Evolutionary conservation across 2,888 invertebrate species (phyloP).

Genomic region (Platycheirus rosarum): DNA sequence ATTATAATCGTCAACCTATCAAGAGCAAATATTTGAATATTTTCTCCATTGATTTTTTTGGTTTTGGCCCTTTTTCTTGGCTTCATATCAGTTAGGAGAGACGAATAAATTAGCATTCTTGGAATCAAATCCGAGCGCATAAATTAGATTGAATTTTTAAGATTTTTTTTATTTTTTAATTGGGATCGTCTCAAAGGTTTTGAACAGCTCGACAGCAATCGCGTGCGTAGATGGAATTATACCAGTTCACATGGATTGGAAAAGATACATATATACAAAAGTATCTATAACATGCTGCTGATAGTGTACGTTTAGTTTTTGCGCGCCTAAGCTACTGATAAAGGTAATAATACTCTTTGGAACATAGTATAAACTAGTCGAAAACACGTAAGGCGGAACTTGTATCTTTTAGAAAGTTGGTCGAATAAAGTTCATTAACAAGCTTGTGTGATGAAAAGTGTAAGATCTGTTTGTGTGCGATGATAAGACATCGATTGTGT

Average conservation of each 20-base stretch:
- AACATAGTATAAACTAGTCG: neutral
- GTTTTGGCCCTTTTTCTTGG: neutral
- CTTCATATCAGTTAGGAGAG: neutral
- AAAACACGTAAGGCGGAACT: neutral
- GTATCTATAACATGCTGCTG: neutral
- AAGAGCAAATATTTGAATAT: slow-evolving; percentile 57
- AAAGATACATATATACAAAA: neutral
- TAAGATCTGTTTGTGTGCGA: neutral
- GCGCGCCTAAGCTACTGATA: slow-evolving; percentile 13
- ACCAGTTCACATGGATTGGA: neutral
- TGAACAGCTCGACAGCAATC: slow-evolving; percentile 1
- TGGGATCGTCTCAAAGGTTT: slow-evolving; percentile 1
- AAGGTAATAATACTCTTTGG: neutral
- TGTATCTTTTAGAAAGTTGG: slow-evolving; percentile 31
- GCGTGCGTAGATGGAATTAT: slow-evolving; percentile 18
- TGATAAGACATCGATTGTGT: neutral
- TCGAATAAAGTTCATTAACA: slow-evolving; percentile 42
- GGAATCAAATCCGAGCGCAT: neutral
- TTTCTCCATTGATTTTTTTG: neutral
- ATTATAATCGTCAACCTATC: slow-evolving; percentile 44
- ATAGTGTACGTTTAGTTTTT: neutral
- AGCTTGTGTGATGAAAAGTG: neutral
- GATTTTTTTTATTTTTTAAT: neutral
- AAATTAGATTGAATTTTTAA: slow-evolving; percentile 11
- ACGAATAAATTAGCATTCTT: slow-evolving; percentile 21